Conservation (phyloP, 23 tunicate species). For the Oikopleura dioica region DNA sequence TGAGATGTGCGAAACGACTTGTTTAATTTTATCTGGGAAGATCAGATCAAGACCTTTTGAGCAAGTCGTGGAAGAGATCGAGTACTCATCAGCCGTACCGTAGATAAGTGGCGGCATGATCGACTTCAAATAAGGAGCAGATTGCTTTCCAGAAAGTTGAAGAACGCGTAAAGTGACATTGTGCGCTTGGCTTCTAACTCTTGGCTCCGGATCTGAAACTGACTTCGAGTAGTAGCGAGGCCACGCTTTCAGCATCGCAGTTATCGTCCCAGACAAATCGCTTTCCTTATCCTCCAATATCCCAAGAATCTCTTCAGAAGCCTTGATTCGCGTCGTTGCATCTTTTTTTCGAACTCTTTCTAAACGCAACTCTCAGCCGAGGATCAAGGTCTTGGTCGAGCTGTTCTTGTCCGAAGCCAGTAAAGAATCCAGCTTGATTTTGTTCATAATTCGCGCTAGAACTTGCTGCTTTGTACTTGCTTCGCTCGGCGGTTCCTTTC, state of each 20-base stretch:
- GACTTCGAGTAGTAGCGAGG: not conserved
- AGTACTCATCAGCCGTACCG: not conserved
- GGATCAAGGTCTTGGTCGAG: conserved; percentile 20
- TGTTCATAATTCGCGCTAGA: not conserved
- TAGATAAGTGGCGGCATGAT: not conserved
- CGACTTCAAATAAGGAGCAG: not conserved
- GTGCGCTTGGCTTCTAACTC: not conserved
- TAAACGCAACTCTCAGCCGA: conserved; percentile 30
- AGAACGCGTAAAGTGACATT: not conserved
- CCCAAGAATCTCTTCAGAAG: not conserved
- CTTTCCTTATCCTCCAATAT: not conserved
- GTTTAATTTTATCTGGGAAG: not conserved
- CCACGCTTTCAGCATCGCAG: not conserved
- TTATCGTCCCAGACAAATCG: not conserved
- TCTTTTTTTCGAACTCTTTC: conserved; percentile 57
- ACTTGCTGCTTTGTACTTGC: not conserved
- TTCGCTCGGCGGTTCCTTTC: not conserved
- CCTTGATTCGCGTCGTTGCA: conserved; percentile 34
- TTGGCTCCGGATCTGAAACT: not conserved
- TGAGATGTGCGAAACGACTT: not conserved
- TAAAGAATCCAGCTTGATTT: not conserved
- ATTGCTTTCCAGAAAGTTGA: not conserved
- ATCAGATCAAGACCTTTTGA: not conserved
- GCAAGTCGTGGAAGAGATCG: conserved; percentile 5
- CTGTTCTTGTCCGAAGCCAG: conserved; percentile 10